These are phyloP conservation scores for Hydra vulgaris DNA, from an alignment of 30 jellyfish, hydroid and myxozoan genomes.

Conservation along the genomic window DNA sequence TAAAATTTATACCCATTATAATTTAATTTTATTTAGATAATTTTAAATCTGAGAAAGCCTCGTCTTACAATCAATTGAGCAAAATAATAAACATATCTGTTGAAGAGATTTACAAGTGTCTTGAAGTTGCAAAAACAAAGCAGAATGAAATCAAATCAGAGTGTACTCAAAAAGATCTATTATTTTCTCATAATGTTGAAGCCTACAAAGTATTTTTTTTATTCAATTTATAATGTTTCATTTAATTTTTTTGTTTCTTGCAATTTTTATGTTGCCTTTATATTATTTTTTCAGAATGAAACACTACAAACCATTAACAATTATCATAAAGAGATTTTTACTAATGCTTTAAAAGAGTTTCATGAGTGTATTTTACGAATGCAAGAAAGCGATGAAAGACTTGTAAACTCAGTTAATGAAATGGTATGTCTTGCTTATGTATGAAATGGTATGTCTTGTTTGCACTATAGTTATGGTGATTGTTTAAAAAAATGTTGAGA, in stretches of 20 bases:
- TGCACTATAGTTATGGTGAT: background rate
- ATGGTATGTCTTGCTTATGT: background rate
- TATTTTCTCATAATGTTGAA: background rate
- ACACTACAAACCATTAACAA: background rate
- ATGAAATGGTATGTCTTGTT: background rate
- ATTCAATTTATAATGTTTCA: background rate
- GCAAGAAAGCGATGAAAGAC: slow-evolving; percentile 6
- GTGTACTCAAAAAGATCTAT: background rate
- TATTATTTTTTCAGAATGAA: background rate
- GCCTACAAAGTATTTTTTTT: background rate
- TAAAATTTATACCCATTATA: too few species aligned
- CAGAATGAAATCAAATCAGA: background rate
- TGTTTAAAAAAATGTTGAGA: background rate
- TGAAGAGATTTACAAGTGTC: background rate
- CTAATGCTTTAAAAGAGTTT: background rate
- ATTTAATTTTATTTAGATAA: background rate
- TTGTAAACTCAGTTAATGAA: background rate
- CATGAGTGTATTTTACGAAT: slow-evolving; percentile 12
- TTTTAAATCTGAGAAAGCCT: background rate
- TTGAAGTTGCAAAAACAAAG: background rate
- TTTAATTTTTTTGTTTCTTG: background rate
- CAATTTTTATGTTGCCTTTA: too few species aligned
- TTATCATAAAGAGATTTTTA: slow-evolving; percentile 7
- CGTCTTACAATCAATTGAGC: background rate
- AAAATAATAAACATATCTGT: background rate